phyloP scores from a whole-genome alignment of 1,140 invertebrate genomes.

The Sitobion miscanthi region DNA sequence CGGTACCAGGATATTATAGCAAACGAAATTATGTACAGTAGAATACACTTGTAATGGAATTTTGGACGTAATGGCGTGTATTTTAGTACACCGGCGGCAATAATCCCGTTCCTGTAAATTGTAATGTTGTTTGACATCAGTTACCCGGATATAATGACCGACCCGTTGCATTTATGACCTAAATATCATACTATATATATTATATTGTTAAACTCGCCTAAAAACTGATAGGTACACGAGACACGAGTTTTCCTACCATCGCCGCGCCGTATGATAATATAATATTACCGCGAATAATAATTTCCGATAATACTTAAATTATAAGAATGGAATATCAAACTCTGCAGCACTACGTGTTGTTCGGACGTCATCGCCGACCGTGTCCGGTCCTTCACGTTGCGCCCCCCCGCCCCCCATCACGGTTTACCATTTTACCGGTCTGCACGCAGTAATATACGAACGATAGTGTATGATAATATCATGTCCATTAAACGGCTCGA shows the following conservation, averaged over 20 bases:
- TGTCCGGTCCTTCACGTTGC: too few species aligned
- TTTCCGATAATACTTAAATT: background rate
- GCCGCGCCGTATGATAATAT: background rate
- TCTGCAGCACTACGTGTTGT: too few species aligned
- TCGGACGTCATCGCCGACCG: too few species aligned
- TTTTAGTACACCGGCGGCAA: slow-evolving; percentile 17
- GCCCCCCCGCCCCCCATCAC: too few species aligned
- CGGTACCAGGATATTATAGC: background rate
- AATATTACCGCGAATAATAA: too few species aligned
- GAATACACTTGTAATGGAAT: slow-evolving; percentile 24
- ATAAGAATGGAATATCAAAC: too few species aligned
- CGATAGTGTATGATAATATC: background rate
- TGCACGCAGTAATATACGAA: background rate
- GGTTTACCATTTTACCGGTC: background rate
- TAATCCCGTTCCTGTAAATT: slow-evolving; percentile 30
- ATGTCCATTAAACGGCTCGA: background rate
- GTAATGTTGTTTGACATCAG: slow-evolving; percentile 43
- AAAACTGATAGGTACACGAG: background rate
- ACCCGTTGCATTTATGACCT: slow-evolving; percentile 16
- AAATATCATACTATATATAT: background rate
- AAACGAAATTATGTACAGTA: background rate
- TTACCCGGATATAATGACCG: slow-evolving; percentile 14
- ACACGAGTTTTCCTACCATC: background rate
- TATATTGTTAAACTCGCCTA: background rate
- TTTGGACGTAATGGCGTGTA: slow-evolving; percentile 33